Evolutionary conservation across 1,140 invertebrate species (phyloP), one percentile per base, ranked within the genome.

Genomic region (Pogonomyrmex barbatus): DNA sequence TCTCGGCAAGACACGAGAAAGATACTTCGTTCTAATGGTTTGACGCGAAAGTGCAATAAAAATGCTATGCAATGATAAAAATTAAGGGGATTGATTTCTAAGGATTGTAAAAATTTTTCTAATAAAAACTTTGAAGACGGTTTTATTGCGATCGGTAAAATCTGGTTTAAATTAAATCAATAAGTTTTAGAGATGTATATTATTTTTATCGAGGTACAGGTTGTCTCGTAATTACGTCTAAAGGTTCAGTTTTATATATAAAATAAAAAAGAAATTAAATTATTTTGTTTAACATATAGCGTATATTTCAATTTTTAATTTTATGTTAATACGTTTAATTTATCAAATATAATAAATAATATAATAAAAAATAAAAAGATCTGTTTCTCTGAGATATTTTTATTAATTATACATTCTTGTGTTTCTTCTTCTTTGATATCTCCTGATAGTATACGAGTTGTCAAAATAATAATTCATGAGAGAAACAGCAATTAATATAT

Each of bases 401-500:
- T 60, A 76, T 60, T 8, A 8, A 60, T 60, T 60, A 60, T 76
- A 8, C 17, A n/a, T 54, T n/a, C 3, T 3, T 9, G 14, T 47
- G 8, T 10, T 14, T 10, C 36, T n/a, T 60, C 54, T 60, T 73
- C 14, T 56, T 10, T 33, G 12, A 45, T 12, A 56, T 42, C 14
- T 58, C 2, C 36, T 24, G 24, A 36, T 30, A 4, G 42, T 45
- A 60, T 60, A 47, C 6, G 39, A 50, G 17, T 60, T 47, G 39
- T 39, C 30, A 47, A 54, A 83, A 73, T 75, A 81, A 81, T 81
- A 83, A 83, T 83, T 75, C 30, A 62, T 50, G 45, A 83, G 33
- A 50, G 54, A 52, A 83, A 50, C 36, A 62, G 68, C 68, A 83
- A 82, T 73, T 73, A 83, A 83, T 83, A 12, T n/a, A 62, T 47